Evolutionary conservation across 2,797 vertebrate genomes (phyloP).

Genomic region (Etheostoma nigrum): DNA sequence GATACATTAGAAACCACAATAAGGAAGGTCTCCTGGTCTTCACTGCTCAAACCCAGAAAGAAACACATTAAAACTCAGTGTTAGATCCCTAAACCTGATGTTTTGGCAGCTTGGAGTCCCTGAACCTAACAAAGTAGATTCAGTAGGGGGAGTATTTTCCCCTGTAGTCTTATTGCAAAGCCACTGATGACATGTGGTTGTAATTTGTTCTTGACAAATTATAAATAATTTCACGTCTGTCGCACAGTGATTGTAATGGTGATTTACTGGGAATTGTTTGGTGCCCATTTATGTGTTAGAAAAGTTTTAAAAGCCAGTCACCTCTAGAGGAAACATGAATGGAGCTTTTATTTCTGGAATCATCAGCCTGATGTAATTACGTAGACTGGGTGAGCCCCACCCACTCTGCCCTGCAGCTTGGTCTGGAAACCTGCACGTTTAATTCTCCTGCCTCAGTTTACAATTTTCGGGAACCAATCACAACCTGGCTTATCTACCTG

Average conservation of each 20-base stretch:
- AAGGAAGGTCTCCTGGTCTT: background rate
- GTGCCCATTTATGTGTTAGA: constrained; percentile 10
- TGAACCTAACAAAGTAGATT: background rate
- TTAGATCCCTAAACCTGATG: constrained; percentile 3
- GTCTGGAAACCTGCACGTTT: too few relatives aligned
- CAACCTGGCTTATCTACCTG: too few relatives aligned
- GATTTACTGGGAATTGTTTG: too few relatives aligned
- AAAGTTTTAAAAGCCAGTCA: constrained; percentile 31
- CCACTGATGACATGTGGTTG: constrained; percentile 30
- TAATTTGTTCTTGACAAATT: constrained; percentile 7
- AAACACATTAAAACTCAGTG: background rate
- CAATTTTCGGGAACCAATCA: too few relatives aligned
- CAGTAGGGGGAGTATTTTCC: background rate
- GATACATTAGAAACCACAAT: constrained; percentile 23
- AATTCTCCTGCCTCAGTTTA: too few relatives aligned
- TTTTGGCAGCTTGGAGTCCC: background rate
- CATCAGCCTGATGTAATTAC: background rate
- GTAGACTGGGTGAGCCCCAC: too few relatives aligned
- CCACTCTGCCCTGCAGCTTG: too few relatives aligned
- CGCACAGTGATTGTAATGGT: too few relatives aligned
- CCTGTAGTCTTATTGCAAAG: constrained; percentile 22
- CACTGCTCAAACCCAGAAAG: background rate
- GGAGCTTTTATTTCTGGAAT: constrained; percentile 33
- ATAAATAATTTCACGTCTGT: too few relatives aligned
- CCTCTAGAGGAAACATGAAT: constrained; percentile 31